Conservation (phyloP, 2,113 vertebrate species). For the Lota lota region DNA sequence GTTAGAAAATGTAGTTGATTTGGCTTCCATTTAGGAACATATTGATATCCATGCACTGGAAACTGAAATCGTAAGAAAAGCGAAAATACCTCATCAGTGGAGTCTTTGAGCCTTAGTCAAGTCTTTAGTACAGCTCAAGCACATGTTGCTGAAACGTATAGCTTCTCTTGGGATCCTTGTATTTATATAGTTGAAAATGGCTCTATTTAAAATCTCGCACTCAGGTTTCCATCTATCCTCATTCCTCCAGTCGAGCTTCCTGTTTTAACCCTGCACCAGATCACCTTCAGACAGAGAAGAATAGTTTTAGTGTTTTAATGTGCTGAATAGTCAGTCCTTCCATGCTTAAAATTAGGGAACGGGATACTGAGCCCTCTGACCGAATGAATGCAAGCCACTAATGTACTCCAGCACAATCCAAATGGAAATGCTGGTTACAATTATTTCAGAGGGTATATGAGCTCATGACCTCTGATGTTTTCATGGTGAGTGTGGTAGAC, state of each 20-base stretch:
- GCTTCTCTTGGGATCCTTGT: slow-evolving; percentile 3
- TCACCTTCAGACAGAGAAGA: background rate
- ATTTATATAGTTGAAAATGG: slow-evolving; percentile 4
- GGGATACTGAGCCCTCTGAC: background rate
- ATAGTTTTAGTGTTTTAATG: slow-evolving; percentile 6
- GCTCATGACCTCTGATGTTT: too few species aligned
- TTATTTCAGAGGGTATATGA: background rate
- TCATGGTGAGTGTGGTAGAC: too few species aligned
- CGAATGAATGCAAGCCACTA: background rate
- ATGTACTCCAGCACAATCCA: background rate
- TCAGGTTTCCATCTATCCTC: slow-evolving; percentile 8
- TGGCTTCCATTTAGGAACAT: too few species aligned
- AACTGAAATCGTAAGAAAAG: background rate
- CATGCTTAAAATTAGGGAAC: background rate
- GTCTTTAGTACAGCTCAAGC: background rate
- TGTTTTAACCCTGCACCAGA: slow-evolving; percentile 1
- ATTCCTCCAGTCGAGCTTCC: background rate
- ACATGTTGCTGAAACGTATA: slow-evolving; percentile 2
- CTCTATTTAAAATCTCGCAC: background rate
- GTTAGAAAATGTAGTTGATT: background rate
- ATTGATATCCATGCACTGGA: background rate
- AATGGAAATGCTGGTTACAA: background rate
- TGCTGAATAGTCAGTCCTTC: slow-evolving; percentile 3
- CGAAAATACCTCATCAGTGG: background rate
- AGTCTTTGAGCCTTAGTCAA: background rate